Conservation (phyloP, 2,113 vertebrate genomes). For the Todiramphus chloris region DNA sequence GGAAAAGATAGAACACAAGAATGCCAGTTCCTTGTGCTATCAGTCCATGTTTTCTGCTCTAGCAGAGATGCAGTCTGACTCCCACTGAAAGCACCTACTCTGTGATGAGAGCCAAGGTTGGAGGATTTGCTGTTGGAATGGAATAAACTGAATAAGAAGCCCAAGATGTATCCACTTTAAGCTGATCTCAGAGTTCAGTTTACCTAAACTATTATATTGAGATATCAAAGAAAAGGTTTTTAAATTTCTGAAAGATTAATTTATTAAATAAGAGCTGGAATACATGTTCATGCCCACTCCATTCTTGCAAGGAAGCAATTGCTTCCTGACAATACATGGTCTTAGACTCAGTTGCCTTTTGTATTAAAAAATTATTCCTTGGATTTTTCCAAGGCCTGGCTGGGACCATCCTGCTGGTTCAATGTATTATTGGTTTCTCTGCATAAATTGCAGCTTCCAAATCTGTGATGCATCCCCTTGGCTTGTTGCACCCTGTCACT, state of each 20-base stretch:
- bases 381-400: rapidly evolving
- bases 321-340: neutral
- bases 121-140: neutral
- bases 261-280: neutral
- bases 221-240: neutral
- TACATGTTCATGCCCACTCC: neutral
- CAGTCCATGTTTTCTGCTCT: neutral
- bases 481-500: neutral
- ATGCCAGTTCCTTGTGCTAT: neutral
- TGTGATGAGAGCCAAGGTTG: neutral
- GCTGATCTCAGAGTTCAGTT: neutral
- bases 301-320: neutral
- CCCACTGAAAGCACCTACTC: neutral
- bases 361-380: neutral
- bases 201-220: neutral
- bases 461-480: neutral
- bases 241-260: neutral
- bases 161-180: neutral
- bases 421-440: neutral
- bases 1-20: neutral
- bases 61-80: neutral
- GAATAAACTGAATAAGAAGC: neutral
- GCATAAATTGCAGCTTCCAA: neutral
- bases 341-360: neutral
- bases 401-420: neutral